Percentiles rank a stretch among this genome's conserved stretches.
phyloP scores from a whole-genome alignment of 1,140 invertebrate genomes.

The Ips nitidus region DNA sequence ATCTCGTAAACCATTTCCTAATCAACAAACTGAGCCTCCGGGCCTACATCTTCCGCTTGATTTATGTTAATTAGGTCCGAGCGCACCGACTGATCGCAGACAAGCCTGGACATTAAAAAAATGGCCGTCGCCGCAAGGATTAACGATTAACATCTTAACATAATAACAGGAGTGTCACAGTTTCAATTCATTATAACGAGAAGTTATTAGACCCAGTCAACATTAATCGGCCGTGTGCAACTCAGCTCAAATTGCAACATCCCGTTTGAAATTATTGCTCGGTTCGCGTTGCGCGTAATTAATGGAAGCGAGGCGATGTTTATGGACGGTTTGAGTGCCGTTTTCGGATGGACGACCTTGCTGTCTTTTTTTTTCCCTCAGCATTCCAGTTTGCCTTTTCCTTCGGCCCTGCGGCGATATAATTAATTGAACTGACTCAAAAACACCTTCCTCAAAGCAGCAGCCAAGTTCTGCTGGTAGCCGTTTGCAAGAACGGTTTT shows the following conservation, averaged over 20 bases:
- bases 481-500: too few species aligned
- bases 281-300: conserved; percentile 30
- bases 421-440: too few species aligned
- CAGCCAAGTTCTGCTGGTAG: too few species aligned
- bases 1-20: too few species aligned
- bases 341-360: conserved; percentile 29
- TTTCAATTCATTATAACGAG: conserved; percentile 26
- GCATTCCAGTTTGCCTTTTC: too few species aligned
- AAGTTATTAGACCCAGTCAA: conserved; percentile 30
- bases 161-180: conserved; percentile 28
- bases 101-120: conserved; percentile 1
- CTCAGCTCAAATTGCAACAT: conserved; percentile 32
- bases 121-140: conserved; percentile 9
- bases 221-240: conserved; percentile 27
- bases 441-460: too few species aligned
- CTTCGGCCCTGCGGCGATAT: too few species aligned
- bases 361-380: too few species aligned
- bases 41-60: neutral
- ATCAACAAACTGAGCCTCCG: too few species aligned
- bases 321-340: conserved; percentile 24
- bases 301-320: conserved; percentile 29
- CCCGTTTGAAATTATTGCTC: conserved; percentile 30
- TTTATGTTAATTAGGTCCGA: neutral
- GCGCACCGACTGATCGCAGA: neutral
- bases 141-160: conserved; percentile 21